Conservation (phyloP, 2,888 invertebrate genomes). For the Cantharis lateralis region DNA sequence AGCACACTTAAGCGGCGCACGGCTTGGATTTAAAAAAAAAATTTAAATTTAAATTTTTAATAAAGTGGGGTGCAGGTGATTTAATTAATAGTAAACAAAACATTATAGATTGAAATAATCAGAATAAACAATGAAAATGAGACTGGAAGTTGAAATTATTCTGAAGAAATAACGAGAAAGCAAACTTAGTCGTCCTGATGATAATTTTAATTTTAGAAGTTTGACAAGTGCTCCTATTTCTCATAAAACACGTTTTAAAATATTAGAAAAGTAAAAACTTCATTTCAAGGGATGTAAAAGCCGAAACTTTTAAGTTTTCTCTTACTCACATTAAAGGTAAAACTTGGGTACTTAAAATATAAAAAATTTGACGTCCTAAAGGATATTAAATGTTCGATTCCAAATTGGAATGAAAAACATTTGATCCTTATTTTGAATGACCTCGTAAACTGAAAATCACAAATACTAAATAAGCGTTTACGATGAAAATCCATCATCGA, state of each 20-base stretch:
- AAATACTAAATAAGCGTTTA: background rate
- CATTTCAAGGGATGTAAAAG: background rate
- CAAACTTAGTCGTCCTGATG: slow-evolving; percentile 1
- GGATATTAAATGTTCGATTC: background rate
- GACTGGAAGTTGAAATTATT: background rate
- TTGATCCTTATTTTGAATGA: background rate
- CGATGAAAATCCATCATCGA: background rate
- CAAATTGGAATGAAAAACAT: background rate
- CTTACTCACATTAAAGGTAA: background rate
- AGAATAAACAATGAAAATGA: background rate
- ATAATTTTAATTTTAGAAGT: slow-evolving; percentile 3
- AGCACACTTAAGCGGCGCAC: background rate
- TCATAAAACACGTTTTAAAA: slow-evolving; percentile 9
- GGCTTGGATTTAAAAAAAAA: background rate
- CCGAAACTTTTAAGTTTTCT: slow-evolving; percentile 1
- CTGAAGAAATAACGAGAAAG: background rate
- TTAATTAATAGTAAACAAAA: background rate
- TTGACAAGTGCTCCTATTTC: background rate
- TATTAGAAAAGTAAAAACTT: slow-evolving; percentile 3
- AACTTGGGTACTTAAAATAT: background rate
- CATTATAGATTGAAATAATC: background rate
- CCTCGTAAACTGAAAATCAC: background rate
- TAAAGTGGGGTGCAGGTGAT: background rate
- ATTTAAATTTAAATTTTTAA: background rate
- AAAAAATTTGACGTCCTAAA: background rate